Evolutionary conservation across 2,888 invertebrate genomes (phyloP).

Genomic region (Apantesis nais): DNA sequence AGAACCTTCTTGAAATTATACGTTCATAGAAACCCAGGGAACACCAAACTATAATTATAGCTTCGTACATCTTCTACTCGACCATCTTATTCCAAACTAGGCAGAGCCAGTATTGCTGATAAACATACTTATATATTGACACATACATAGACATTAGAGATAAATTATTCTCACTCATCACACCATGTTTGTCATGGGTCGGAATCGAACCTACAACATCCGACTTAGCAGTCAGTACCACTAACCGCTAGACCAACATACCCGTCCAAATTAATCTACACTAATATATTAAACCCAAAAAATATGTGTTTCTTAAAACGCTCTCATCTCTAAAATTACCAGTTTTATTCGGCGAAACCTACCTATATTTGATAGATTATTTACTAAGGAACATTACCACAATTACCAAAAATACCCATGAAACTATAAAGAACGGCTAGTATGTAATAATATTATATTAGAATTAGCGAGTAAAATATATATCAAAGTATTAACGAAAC

Average conservation of each 20-base stretch:
- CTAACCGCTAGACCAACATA: background rate
- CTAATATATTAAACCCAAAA: background rate
- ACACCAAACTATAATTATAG: background rate
- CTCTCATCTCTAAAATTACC: background rate
- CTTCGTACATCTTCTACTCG: too few relatives aligned
- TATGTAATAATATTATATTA: background rate
- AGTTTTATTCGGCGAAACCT: background rate
- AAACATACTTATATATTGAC: too few relatives aligned
- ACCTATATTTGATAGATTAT: too few relatives aligned
- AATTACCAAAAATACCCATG: background rate
- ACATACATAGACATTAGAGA: background rate
- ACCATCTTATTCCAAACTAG: too few relatives aligned
- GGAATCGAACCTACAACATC: background rate
- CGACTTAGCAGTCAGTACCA: too few relatives aligned
- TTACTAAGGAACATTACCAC: background rate
- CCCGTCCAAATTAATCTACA: background rate
- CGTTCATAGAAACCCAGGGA: background rate
- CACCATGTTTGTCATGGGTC: background rate
- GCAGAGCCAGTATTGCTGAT: too few relatives aligned
- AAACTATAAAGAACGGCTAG: background rate
- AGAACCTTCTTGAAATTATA: too few relatives aligned
- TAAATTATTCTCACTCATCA: background rate
- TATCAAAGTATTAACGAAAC: background rate
- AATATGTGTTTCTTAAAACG: background rate
- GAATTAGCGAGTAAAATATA: background rate